These are phyloP conservation scores for Heterodera filipjevi DNA, from an alignment of 2,888 invertebrate species.

Conservation along the genomic window DNA sequence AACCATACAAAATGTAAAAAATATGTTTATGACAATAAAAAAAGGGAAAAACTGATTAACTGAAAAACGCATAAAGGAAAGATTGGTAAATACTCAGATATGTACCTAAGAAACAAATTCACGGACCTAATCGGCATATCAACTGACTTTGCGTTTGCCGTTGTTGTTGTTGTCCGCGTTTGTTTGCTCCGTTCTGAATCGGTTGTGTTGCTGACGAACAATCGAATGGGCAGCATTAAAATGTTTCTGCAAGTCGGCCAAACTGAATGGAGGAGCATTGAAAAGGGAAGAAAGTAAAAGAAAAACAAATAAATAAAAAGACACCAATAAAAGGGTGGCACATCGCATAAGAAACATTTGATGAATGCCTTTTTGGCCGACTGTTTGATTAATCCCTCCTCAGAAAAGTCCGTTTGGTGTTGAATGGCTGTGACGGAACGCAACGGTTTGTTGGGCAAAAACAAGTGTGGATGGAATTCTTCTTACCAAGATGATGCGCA, in stretches of 20 bases:
- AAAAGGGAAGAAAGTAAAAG: constrained; percentile 12
- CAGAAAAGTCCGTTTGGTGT: constrained; percentile 24
- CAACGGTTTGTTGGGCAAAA: not conserved
- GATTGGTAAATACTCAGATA: too few species aligned
- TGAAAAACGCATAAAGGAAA: too few species aligned
- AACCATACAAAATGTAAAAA: too few species aligned
- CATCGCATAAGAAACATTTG: constrained; percentile 38
- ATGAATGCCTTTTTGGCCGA: constrained; percentile 2
- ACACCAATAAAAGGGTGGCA: constrained; percentile 30
- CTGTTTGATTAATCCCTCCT: constrained; percentile 25
- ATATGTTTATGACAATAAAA: too few species aligned
- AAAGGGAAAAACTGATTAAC: too few species aligned
- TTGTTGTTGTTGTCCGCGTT: constrained; percentile 9
- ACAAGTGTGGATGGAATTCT: too few species aligned
- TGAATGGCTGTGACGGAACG: constrained; percentile 22
- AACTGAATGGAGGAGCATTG: constrained; percentile 22
- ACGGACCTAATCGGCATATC: not conserved
- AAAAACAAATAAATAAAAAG: constrained; percentile 14
- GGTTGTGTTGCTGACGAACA: constrained; percentile 31
- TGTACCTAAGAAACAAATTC: too few species aligned
- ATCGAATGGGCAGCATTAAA: constrained; percentile 37
- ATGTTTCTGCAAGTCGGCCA: constrained; percentile 35
- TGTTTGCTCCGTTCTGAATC: constrained; percentile 19
- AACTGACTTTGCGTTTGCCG: constrained; percentile 13
- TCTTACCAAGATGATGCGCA: constrained; percentile 39